Evolutionary conservation across 2,888 invertebrate genomes (phyloP).

Genomic region (Netelia melanura): DNA sequence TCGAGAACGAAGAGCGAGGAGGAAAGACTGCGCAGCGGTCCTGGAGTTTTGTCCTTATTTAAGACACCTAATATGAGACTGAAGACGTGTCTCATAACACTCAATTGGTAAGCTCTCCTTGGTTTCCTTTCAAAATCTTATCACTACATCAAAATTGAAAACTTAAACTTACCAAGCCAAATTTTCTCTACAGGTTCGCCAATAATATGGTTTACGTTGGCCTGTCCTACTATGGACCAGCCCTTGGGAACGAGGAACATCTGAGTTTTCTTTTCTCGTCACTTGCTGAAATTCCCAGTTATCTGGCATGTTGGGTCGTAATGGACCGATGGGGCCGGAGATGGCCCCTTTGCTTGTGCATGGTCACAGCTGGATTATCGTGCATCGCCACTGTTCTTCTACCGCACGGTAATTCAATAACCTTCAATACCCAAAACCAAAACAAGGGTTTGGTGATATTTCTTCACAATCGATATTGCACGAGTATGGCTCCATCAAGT

Average conservation of each 20-base stretch:
- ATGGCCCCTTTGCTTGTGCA: conserved; percentile 94
- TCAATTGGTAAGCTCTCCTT: conserved; percentile 89
- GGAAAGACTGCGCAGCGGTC: conserved; percentile 82
- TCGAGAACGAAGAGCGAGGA: conserved; percentile 86
- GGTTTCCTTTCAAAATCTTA: too few relatives aligned
- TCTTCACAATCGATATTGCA: too few relatives aligned
- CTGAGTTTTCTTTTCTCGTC: conserved; percentile 95
- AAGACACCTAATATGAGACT: conserved; percentile 95
- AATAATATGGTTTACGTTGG: conserved; percentile 97
- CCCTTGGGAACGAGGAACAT: conserved; percentile 94
- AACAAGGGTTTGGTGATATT: too few relatives aligned
- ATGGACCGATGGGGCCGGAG: conserved; percentile 95
- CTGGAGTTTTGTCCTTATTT: conserved; percentile 89
- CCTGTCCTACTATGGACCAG: conserved; percentile 95
- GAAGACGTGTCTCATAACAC: conserved; percentile 93
- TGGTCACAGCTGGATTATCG: conserved; percentile 90
- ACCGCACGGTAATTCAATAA: conserved; percentile 88
- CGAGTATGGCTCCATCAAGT: not conserved
- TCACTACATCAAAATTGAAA: too few relatives aligned
- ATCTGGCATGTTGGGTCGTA: conserved; percentile 94
- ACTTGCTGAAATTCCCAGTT: conserved; percentile 95
- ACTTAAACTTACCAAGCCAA: not conserved
- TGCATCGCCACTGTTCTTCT: conserved; percentile 94
- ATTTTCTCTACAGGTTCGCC: conserved; percentile 88
- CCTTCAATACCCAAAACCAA: conserved; percentile 21